Percentiles rank a stretch among this genome's conserved stretches.
Evolutionary conservation across 2,888 invertebrate genomes (phyloP).

Genomic region (Mystacides longicornis): DNA sequence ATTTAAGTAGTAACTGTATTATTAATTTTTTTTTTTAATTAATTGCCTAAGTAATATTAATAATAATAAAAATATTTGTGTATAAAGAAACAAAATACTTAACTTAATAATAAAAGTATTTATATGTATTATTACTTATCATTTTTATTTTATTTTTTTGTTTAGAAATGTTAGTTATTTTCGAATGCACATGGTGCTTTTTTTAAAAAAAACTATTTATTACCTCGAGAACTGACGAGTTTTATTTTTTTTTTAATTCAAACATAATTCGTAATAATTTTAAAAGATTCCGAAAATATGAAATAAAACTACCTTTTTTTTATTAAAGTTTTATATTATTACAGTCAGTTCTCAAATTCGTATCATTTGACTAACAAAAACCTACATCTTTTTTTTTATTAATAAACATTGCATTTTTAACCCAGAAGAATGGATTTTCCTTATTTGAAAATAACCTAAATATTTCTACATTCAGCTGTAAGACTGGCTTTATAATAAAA

Average conservation of each 20-base stretch:
- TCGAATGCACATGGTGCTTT: conserved; percentile 21
- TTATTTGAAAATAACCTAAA: conserved; percentile 13
- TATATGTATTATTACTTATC: background rate
- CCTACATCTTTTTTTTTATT: background rate
- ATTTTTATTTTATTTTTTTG: conserved; percentile 19
- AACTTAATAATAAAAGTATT: too few species aligned
- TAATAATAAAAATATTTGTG: conserved; percentile 21
- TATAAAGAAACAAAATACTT: conserved; percentile 26
- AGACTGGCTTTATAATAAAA: conserved; percentile 22
- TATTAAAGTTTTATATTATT: background rate
- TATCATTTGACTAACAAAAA: background rate
- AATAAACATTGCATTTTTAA: background rate
- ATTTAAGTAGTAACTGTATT: background rate
- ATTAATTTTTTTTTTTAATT: conserved; percentile 9
- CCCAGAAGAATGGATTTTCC: background rate
- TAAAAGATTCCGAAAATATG: conserved; percentile 17
- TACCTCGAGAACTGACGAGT: conserved; percentile 19
- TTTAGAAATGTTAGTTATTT: conserved; percentile 21
- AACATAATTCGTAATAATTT: background rate
- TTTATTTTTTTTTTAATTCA: conserved; percentile 7
- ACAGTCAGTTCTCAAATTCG: conserved; percentile 17
- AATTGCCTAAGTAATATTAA: conserved; percentile 15
- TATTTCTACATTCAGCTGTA: conserved; percentile 17
- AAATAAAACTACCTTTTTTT: conserved; percentile 22
- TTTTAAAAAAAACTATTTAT: too few species aligned